Base-by-base conservation (phyloP, 2,797 vertebrate species). In the Schizopygopsis malacanthus region DNA sequence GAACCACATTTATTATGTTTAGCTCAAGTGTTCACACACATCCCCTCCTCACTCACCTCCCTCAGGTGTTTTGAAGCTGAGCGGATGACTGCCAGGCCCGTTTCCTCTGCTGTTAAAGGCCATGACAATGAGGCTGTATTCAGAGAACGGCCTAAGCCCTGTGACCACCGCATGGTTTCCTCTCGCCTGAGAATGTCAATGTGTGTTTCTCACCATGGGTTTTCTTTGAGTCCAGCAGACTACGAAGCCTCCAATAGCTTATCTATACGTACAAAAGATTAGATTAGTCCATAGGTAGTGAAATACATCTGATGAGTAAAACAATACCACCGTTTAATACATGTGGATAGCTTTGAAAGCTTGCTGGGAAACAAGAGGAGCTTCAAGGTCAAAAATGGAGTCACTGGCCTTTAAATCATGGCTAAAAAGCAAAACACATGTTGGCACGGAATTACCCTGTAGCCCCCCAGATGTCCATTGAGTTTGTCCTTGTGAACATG, bases 381-480 rank as follows among this genome's bases (percentile, higher is more conserved):
- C 76, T 85, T 56, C 79, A 61, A 86, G 78, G 85, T 81, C 80
- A 81, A 45, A 85, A 85, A 71, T 6, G 52, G 25, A 84, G 47
- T 59, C 54, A 37, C 20, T 37, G 67, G 22, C 90, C 89, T 93
- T 93, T 93, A 93, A 92, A 90, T 92, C 87, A 86, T 81, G 90
- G 92, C 91, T 91, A 88, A 91, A 92, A 93, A 28, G 84, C 89
- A 89, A 90, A 91, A 92, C 88, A 88, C 87, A 43, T 91, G 90
- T 84, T 88, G 89, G 88, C 89, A 90, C 91, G 87, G 89, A 90
- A 92, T 94, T 95, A 93, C 98, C 98, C 97, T 97, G 93, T 99
- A 99, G 92, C 98, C 98, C 93, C 94, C 96, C 89, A 99, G 96
- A 93, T 96, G 97, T 88, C 98, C 98, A 37, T 96, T 96, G 76